Conservation (phyloP, 2,888 invertebrate species). For the Caenorhabditis panamensis region DNA sequence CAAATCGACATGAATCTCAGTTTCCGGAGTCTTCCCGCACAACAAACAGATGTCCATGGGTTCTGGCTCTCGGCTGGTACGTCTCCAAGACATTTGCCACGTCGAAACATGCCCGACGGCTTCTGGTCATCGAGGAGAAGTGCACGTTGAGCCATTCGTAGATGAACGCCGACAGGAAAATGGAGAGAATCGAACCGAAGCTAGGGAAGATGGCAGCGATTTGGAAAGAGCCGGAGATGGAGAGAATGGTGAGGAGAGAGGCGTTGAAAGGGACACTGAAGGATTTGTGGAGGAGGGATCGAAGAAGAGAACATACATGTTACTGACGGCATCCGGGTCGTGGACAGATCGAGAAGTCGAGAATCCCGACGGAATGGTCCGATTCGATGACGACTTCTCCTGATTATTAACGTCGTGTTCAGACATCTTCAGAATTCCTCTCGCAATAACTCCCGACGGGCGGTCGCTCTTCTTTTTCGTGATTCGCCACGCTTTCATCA, state of each 20-base stretch:
- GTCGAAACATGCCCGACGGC: slow-evolving; percentile 74
- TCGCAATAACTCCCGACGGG: background rate
- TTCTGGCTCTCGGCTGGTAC: slow-evolving; percentile 75
- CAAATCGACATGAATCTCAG: background rate
- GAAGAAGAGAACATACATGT: slow-evolving; percentile 13
- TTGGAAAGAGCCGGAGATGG: slow-evolving; percentile 25
- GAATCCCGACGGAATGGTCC: slow-evolving; percentile 16
- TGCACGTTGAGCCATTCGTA: slow-evolving; percentile 71
- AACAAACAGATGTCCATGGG: slow-evolving; percentile 75
- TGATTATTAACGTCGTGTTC: slow-evolving; percentile 4
- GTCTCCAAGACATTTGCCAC: slow-evolving; percentile 77
- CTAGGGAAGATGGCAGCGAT: slow-evolving; percentile 9
- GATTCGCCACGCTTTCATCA: too few species aligned
- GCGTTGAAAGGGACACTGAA: slow-evolving; percentile 58
- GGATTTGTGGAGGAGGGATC: background rate
- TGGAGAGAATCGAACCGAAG: slow-evolving; percentile 29
- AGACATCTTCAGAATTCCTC: slow-evolving; percentile 22
- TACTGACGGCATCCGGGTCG: slow-evolving; percentile 6
- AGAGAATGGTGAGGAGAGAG: slow-evolving; percentile 45
- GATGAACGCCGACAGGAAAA: slow-evolving; percentile 54
- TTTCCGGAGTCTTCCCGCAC: slow-evolving; percentile 18
- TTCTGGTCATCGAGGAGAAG: slow-evolving; percentile 67
- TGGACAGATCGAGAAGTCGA: slow-evolving; percentile 8
- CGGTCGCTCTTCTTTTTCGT: background rate
- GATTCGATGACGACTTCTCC: slow-evolving; percentile 19